These are phyloP conservation scores for Caerostris darwini DNA, from an alignment of 1,140 invertebrate genomes.

Conservation along the genomic window DNA sequence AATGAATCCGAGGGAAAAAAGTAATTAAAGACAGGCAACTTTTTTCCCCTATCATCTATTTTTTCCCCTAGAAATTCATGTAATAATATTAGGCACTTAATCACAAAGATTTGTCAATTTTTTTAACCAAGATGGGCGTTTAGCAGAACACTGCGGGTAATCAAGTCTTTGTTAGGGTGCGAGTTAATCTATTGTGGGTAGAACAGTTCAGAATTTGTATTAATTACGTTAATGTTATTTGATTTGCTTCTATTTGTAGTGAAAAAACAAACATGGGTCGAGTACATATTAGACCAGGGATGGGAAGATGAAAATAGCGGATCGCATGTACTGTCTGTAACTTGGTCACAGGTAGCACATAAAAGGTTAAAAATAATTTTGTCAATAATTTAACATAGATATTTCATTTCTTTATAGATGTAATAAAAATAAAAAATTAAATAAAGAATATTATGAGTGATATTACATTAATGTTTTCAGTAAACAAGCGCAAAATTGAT, in stretches of 20 bases:
- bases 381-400: too few species aligned
- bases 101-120: slow-evolving; percentile 23
- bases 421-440: too few species aligned
- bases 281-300: background rate
- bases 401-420: too few species aligned
- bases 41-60: background rate
- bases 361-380: too few species aligned
- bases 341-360: too few species aligned
- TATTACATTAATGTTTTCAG: too few species aligned
- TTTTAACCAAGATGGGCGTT: background rate
- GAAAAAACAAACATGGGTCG: background rate
- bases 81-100: slow-evolving; percentile 20
- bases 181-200: background rate
- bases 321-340: too few species aligned
- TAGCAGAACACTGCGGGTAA: background rate
- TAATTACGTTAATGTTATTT: slow-evolving; percentile 27
- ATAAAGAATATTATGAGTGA: too few species aligned
- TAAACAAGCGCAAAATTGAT: too few species aligned
- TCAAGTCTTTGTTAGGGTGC: background rate
- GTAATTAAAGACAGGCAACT: background rate
- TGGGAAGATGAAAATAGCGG: too few species aligned
- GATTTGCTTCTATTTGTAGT: slow-evolving; percentile 18
- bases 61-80: background rate
- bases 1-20: background rate
- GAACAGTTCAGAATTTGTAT: slow-evolving; percentile 4